Evolutionary conservation across 2,888 invertebrate genomes (phyloP).

Genomic region (Chrysina gloriosa): DNA sequence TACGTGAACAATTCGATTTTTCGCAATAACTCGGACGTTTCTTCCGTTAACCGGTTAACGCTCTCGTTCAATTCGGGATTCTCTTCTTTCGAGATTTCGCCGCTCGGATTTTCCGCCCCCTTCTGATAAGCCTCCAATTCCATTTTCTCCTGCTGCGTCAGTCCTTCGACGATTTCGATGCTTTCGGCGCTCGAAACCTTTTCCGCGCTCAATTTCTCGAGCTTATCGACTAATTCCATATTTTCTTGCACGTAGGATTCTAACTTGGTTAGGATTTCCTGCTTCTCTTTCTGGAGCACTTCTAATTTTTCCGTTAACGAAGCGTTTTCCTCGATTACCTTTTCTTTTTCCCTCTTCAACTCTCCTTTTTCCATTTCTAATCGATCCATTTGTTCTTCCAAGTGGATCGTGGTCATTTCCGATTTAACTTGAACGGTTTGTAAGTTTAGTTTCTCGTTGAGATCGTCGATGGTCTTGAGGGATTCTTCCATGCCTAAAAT

Average conservation of each 20-base stretch:
- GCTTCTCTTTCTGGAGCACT: conserved; percentile 71
- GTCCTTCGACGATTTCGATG: conserved; percentile 79
- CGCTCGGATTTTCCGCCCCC: conserved; percentile 60
- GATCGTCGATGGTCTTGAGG: conserved; percentile 72
- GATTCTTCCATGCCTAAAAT: conserved; percentile 67
- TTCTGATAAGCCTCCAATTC: conserved; percentile 78
- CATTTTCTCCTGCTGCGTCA: conserved; percentile 77
- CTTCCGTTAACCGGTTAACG: conserved; percentile 71
- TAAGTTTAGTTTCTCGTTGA: conserved; percentile 72
- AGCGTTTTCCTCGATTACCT: conserved; percentile 68
- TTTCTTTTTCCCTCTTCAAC: conserved; percentile 67
- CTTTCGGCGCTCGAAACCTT: conserved; percentile 82
- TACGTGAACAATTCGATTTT: conserved; percentile 77
- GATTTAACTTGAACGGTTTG: conserved; percentile 79
- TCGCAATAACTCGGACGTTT: conserved; percentile 74
- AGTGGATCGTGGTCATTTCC: conserved; percentile 81
- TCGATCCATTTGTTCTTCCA: conserved; percentile 80
- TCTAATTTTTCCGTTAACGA: conserved; percentile 70
- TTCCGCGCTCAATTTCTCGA: conserved; percentile 78
- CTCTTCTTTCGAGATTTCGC: conserved; percentile 55
- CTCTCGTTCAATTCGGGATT: conserved; percentile 68
- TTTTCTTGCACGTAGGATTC: conserved; percentile 79
- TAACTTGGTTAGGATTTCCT: conserved; percentile 71
- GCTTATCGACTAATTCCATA: conserved; percentile 77
- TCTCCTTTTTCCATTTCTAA: conserved; percentile 67